Percentiles rank a stretch among this genome's conserved stretches.
Conservation (phyloP, 2,797 vertebrate genomes). For the Clamator glandarius region DNA sequence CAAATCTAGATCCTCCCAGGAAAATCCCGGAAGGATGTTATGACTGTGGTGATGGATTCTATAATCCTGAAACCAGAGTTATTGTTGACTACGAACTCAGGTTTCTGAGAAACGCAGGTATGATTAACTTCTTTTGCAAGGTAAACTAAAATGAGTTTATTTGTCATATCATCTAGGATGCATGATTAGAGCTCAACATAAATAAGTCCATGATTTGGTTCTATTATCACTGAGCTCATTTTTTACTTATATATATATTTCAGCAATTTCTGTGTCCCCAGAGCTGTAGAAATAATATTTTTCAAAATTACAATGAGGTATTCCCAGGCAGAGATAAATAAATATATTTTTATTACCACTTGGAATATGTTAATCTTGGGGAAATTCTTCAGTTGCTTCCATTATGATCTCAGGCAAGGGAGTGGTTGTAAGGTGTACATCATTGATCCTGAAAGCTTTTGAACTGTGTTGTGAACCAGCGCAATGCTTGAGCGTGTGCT, state of each 20-base stretch:
- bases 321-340: constrained; percentile 28
- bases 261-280: background rate
- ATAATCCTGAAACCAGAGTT: constrained; percentile 84
- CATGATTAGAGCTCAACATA: background rate
- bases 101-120: constrained; percentile 93
- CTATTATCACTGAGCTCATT: background rate
- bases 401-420: background rate
- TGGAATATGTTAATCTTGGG: constrained; percentile 19
- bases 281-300: background rate
- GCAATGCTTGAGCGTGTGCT: background rate
- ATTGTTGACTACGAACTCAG: constrained; percentile 80
- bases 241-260: constrained; percentile 13
- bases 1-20: constrained; percentile 83
- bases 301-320: constrained; percentile 2
- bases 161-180: background rate
- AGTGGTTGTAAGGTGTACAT: constrained; percentile 12
- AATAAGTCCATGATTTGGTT: background rate
- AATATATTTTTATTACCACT: background rate
- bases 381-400: background rate
- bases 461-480: background rate
- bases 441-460: background rate
- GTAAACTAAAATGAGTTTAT: background rate
- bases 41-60: constrained; percentile 94
- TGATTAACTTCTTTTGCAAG: constrained; percentile 15
- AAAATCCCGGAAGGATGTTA: constrained; percentile 87